These are phyloP conservation scores for Didymodactylos carnosus DNA, from an alignment of 2,888 invertebrate species.

Conservation along the genomic window DNA sequence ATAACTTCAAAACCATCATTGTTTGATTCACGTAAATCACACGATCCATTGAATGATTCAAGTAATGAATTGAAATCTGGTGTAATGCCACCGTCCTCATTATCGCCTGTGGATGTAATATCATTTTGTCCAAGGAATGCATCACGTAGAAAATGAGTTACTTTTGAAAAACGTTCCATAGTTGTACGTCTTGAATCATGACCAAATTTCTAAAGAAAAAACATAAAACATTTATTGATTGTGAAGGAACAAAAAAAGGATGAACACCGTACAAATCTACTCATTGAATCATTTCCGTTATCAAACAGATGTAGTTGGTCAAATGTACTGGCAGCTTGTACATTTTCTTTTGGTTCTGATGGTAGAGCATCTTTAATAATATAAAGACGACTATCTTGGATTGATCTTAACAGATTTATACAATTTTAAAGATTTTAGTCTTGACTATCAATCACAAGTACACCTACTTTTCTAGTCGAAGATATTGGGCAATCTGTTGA, in stretches of 20 bases:
- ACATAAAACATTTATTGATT: neutral
- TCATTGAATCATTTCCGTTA: neutral
- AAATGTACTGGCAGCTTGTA: neutral
- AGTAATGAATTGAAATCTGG: neutral
- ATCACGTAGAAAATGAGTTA: constrained; percentile 54
- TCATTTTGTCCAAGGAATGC: constrained; percentile 20
- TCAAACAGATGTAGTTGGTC: neutral
- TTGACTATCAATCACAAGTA: neutral
- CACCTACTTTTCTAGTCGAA: constrained; percentile 43
- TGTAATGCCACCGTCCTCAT: neutral
- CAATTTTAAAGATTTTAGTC: neutral
- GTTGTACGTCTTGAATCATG: constrained; percentile 56
- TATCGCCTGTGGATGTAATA: constrained; percentile 7
- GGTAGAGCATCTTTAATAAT: constrained; percentile 46
- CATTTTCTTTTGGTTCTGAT: too few species aligned
- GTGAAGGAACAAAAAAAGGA: too few species aligned
- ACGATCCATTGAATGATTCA: neutral
- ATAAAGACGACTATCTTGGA: constrained; percentile 51
- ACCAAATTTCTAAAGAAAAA: neutral
- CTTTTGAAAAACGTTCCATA: constrained; percentile 62
- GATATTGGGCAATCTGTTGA: constrained; percentile 37
- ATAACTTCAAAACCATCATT: constrained; percentile 36
- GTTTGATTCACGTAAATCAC: constrained; percentile 16
- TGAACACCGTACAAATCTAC: neutral
- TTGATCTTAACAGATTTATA: constrained; percentile 40